Base-by-base conservation (phyloP, 2,113 vertebrate genomes). In the Phodopus roborovskii region DNA sequence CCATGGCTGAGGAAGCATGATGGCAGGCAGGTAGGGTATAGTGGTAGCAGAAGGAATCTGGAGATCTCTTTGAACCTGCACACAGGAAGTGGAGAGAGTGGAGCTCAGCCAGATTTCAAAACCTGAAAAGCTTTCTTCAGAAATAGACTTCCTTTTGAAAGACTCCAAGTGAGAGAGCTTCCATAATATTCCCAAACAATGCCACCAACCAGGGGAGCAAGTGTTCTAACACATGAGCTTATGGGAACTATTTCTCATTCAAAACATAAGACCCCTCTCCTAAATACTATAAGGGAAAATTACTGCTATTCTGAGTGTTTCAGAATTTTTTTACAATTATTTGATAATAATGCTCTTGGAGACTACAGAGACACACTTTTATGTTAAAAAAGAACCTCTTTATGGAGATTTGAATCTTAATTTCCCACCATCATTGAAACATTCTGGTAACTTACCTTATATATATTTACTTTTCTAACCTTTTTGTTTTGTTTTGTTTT, bases 301-400 rank as follows among this genome's bases (percentile, higher is more conserved):
- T 82, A 16, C 12, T 33, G 19, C 53, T 53, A 8, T 66, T 58
- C 66, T 15, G 28, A 68, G 33, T 53, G 1, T 19, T 93, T 74
- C 28, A 53, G 70, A 48, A 79, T 88, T 83, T 96, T 26, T 88
- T 45, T 90, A 70, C 50, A 83, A 60, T 83, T 88, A 13, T 81
- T 73, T 79, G 48, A 60, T 70, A 93, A 88, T 78, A 10, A 62
- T 79, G 9, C 7, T 17, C 17, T 60, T 64, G 75, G 36, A 22
- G 7, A 85, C 28, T n/a, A 75, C 33, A 89, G 48, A 56, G 30
- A 42, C 75, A 5, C 33, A n/a, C 19, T n/a, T 39, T 26, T 4
- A 7, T 16, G 7, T 84, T 73, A 60, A n/a, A 56, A 91, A 58
- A 73, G 10, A 73, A 50, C 73, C n/a, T 75, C 26, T 74, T 48